These are phyloP conservation scores for Serilophus lunatus DNA, from an alignment of 2,113 vertebrate genomes.

Conservation along the genomic window DNA sequence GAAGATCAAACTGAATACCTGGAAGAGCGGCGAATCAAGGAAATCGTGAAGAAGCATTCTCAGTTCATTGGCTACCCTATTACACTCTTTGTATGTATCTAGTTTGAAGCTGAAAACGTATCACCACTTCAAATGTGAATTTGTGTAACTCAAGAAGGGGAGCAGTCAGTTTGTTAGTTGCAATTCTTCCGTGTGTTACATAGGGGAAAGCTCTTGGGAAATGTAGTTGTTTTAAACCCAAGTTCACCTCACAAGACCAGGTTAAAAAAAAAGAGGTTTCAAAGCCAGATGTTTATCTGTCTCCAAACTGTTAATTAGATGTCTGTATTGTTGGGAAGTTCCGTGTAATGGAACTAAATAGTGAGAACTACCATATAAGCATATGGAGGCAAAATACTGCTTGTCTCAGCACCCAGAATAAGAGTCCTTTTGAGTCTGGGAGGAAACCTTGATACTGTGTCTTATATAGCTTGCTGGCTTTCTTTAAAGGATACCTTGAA, in stretches of 20 bases:
- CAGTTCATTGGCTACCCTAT: constrained; percentile 87
- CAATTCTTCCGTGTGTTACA: accelerated
- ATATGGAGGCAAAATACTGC: accelerated
- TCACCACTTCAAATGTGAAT: accelerated
- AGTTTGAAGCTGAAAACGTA: accelerated
- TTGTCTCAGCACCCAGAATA: accelerated
- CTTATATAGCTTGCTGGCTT: accelerated
- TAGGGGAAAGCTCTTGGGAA: accelerated
- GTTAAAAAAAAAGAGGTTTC: accelerated
- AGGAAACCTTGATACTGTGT: accelerated
- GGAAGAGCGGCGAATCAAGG: constrained; percentile 80
- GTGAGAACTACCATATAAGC: accelerated
- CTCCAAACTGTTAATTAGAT: accelerated
- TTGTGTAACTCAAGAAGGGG: accelerated
- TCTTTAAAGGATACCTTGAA: accelerated
- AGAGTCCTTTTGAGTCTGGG: accelerated
- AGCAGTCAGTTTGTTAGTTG: accelerated
- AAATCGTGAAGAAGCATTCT: constrained; percentile 85
- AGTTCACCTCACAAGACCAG: accelerated
- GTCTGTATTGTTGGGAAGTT: too few relatives aligned
- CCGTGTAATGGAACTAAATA: accelerated
- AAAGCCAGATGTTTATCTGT: accelerated
- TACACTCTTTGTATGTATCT: constrained; percentile 76
- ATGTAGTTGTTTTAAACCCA: accelerated
- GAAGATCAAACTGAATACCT: constrained; percentile 83